These are phyloP conservation scores for Dryocosmus kuriphilus DNA, from an alignment of 2,888 invertebrate genomes.

Conservation along the genomic window DNA sequence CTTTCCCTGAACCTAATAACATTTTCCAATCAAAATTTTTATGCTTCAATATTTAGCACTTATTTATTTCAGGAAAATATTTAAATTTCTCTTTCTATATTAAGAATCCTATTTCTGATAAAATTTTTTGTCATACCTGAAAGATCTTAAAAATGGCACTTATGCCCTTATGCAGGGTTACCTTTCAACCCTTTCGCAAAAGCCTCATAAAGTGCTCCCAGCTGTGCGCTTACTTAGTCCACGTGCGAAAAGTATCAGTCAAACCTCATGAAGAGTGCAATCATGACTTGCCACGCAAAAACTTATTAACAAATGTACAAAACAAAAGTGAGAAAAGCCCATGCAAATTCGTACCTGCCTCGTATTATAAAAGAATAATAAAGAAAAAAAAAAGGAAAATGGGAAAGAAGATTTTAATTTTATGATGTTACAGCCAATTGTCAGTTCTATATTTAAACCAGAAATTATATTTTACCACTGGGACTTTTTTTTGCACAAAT, in stretches of 20 bases:
- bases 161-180: no score
- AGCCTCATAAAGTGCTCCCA: background rate
- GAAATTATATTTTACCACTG: background rate
- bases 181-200: background rate
- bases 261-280: slow-evolving; percentile 25
- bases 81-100: no score
- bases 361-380: background rate
- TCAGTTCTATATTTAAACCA: background rate
- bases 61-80: no score
- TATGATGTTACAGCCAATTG: background rate
- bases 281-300: slow-evolving; percentile 21
- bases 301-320: slow-evolving; percentile 22
- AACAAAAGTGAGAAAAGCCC: slow-evolving; percentile 24
- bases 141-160: no score
- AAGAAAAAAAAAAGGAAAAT: background rate
- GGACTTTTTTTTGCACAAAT: background rate
- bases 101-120: no score
- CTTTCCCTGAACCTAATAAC: no score
- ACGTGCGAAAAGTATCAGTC: slow-evolving; percentile 32
- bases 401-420: background rate
- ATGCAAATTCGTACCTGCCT: slow-evolving; percentile 18
- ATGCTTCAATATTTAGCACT: no score
- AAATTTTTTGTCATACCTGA: no score
- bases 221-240: background rate
- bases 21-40: no score